These are phyloP conservation scores for Mythimna pallens DNA, from an alignment of 2,888 invertebrate genomes.

Conservation along the genomic window DNA sequence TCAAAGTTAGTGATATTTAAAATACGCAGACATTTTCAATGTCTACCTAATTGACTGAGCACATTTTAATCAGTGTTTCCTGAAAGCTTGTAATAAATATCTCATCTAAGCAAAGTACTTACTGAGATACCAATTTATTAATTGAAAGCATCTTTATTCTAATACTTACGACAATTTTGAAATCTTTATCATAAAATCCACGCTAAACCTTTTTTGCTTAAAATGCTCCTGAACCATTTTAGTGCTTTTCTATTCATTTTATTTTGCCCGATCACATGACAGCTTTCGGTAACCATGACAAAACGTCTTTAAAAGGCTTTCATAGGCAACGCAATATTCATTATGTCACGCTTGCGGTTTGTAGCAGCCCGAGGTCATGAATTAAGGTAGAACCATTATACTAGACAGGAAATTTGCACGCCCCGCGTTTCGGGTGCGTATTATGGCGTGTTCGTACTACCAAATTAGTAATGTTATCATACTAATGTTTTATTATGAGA, in stretches of 20 bases:
- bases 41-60: neutral
- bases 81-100: neutral
- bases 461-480: constrained; percentile 59
- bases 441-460: constrained; percentile 62
- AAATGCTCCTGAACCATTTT: constrained; percentile 6
- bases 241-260: constrained; percentile 38
- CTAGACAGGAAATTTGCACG: constrained; percentile 84
- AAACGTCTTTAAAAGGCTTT: constrained; percentile 72
- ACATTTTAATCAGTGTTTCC: neutral
- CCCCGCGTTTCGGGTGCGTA: constrained; percentile 73
- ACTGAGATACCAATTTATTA: neutral
- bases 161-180: neutral
- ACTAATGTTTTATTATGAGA: constrained; percentile 54
- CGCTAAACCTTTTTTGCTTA: neutral
- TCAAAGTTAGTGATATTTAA: neutral
- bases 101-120: neutral
- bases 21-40: neutral
- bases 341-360: constrained; percentile 77
- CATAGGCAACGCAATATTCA: constrained; percentile 76
- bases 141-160: neutral
- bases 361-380: constrained; percentile 78
- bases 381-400: constrained; percentile 81
- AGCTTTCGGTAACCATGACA: constrained; percentile 57
- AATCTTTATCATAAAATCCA: constrained; percentile 1
- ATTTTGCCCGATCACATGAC: constrained; percentile 55